Evolutionary conservation across 1,140 invertebrate species (phyloP).

Genomic region (Lutraria rhynchaena): DNA sequence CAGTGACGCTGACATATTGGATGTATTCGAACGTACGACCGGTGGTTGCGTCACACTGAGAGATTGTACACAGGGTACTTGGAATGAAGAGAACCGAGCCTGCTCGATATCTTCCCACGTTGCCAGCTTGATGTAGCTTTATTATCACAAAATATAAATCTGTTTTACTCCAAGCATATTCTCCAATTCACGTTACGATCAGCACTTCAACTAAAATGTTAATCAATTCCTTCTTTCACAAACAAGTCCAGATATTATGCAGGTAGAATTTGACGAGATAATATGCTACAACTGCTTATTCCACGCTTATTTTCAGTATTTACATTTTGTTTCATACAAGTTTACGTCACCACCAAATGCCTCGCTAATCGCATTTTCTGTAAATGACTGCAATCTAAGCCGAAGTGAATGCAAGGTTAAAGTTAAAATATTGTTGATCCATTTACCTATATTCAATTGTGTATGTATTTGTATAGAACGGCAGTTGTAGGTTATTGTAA

Average conservation of each 20-base stretch:
- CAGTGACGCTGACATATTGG: slow-evolving; percentile 69
- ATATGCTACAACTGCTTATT: not conserved
- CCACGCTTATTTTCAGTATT: not conserved
- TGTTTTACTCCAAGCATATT: not conserved
- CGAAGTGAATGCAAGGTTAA: too few relatives aligned
- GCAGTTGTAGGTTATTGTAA: too few relatives aligned
- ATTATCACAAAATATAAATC: not conserved
- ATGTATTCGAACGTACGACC: not conserved
- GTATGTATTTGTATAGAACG: too few relatives aligned
- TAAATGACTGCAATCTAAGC: not conserved
- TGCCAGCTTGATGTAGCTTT: slow-evolving; percentile 29
- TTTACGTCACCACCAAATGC: not conserved
- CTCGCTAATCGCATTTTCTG: not conserved
- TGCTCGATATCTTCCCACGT: slow-evolving; percentile 22
- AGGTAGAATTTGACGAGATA: not conserved
- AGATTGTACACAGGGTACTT: not conserved
- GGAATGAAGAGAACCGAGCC: slow-evolving; percentile 25
- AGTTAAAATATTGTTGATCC: not conserved
- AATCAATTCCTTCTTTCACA: not conserved
- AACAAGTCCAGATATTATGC: not conserved
- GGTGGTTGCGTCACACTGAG: not conserved
- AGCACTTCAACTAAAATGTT: not conserved
- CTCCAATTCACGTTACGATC: not conserved
- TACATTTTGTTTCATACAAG: too few relatives aligned
- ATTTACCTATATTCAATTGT: not conserved